phyloP scores from a whole-genome alignment of 2,797 vertebrate genomes.

The Leptatherina wallacei region DNA sequence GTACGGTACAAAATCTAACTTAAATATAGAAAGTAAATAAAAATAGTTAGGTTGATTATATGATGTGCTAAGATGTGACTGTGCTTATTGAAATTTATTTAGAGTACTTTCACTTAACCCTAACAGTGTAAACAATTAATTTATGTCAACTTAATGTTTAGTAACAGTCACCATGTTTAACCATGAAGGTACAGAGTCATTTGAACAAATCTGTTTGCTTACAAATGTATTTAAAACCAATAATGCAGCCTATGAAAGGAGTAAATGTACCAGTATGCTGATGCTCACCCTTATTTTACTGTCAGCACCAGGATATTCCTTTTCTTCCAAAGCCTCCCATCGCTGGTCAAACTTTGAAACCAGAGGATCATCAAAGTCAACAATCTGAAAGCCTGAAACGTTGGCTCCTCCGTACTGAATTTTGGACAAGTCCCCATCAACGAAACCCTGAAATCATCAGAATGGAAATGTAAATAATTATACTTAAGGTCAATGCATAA shows the following conservation, averaged over 20 bases:
- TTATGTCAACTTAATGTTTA: no score
- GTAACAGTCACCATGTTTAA: no score
- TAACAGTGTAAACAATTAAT: no score
- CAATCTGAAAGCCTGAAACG: slow-evolving; percentile 98
- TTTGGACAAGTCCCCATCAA: slow-evolving; percentile 96
- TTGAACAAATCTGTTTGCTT: not conserved
- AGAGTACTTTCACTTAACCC: no score
- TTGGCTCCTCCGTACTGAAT: slow-evolving; percentile 99
- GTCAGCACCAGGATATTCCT: slow-evolving; percentile 97
- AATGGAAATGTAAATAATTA: not conserved
- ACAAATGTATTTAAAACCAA: not conserved
- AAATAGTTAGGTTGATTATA: no score
- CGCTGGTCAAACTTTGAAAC: slow-evolving; percentile 98
- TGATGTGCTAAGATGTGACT: no score
- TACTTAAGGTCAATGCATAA: not conserved
- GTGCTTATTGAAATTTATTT: no score
- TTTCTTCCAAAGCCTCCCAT: slow-evolving; percentile 97
- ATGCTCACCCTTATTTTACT: slow-evolving; percentile 84
- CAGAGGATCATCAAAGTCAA: slow-evolving; percentile 96
- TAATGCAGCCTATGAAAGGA: not conserved
- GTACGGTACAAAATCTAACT: no score
- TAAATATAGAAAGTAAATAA: no score
- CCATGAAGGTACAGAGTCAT: no score
- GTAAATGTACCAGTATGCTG: not conserved
- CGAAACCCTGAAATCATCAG: slow-evolving; percentile 88